Percentiles rank a stretch among this genome's conserved stretches.
Conservation (phyloP, 2,888 invertebrate species). For the Rotaria socialis region DNA sequence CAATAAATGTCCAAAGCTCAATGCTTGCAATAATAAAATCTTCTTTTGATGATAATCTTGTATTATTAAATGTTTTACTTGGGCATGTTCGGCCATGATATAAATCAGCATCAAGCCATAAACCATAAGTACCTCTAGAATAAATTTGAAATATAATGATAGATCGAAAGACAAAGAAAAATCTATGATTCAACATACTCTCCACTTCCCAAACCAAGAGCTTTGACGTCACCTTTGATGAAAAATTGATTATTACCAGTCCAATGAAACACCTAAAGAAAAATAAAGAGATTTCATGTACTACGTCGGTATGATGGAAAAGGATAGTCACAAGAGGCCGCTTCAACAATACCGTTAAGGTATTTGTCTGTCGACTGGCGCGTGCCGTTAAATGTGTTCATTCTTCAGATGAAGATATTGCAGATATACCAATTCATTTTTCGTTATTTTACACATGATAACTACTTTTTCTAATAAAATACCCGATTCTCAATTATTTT, state of each 20-base stretch:
- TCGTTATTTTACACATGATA: too few relatives aligned
- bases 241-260: slow-evolving; percentile 98
- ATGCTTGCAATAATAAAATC: slow-evolving; percentile 95
- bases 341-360: too few relatives aligned
- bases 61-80: slow-evolving; percentile 93
- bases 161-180: slow-evolving; percentile 37
- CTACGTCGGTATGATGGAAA: not conserved
- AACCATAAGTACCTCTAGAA: slow-evolving; percentile 84
- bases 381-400: too few relatives aligned
- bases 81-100: slow-evolving; percentile 88
- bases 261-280: slow-evolving; percentile 70
- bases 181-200: slow-evolving; percentile 69
- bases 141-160: slow-evolving; percentile 46
- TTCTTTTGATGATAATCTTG: slow-evolving; percentile 75
- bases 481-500: too few relatives aligned
- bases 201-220: slow-evolving; percentile 88
- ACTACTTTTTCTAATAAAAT: too few relatives aligned
- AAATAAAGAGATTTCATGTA: not conserved
- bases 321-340: too few relatives aligned
- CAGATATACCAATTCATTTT: too few relatives aligned
- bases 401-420: too few relatives aligned
- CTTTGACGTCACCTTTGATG: slow-evolving; percentile 89
- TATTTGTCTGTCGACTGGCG: too few relatives aligned
- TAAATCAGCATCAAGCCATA: slow-evolving; percentile 95
- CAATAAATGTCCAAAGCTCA: slow-evolving; percentile 91